Evolutionary conservation across 2,797 vertebrate genomes (phyloP).

Genomic region (Atherinosoma microstoma): DNA sequence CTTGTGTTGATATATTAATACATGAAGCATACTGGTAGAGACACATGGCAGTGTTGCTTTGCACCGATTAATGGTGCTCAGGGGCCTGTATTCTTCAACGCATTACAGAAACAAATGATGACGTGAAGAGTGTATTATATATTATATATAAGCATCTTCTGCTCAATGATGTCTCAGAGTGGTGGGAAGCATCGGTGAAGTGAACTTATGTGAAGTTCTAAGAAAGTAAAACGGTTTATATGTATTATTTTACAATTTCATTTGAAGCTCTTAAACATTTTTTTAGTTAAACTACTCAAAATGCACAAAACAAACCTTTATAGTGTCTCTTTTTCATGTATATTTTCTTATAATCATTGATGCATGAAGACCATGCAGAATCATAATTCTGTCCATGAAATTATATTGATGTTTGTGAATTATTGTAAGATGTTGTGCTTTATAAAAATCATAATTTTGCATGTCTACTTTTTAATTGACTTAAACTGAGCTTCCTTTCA

Average conservation of each 20-base stretch:
- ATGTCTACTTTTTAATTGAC: background rate
- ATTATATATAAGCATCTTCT: background rate
- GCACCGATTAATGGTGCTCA: background rate
- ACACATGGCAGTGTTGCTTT: background rate
- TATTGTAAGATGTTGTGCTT: background rate
- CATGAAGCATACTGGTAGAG: background rate
- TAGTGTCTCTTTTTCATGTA: background rate
- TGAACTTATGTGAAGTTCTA: background rate
- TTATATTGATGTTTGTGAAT: background rate
- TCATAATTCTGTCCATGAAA: background rate
- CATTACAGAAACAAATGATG: background rate
- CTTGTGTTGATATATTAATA: background rate
- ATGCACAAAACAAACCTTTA: background rate
- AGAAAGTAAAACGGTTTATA: background rate
- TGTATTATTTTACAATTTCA: background rate
- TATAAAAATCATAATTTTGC: background rate
- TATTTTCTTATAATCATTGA: background rate
- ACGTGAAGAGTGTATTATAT: background rate
- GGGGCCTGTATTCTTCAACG: background rate
- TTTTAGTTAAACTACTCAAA: background rate
- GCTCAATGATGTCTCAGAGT: background rate
- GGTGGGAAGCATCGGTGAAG: background rate
- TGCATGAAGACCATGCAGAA: background rate
- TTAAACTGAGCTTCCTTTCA: no score
- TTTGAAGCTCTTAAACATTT: background rate